A percentile compares a stretch with the other conserved stretches of the same genome.
Evolutionary conservation across 2,888 invertebrate genomes (phyloP).

Genomic region (Mylabris sibirica): DNA sequence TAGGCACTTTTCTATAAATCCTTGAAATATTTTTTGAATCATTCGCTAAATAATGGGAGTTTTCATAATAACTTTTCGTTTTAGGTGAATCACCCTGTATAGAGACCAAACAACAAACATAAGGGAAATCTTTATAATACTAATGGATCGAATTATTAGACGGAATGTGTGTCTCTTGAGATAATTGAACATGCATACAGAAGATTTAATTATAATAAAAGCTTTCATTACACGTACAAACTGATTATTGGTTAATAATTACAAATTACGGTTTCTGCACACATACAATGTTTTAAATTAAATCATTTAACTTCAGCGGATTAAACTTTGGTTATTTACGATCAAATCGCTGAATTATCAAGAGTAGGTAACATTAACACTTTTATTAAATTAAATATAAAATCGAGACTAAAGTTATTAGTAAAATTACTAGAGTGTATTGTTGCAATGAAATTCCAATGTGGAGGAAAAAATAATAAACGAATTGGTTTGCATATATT

Average conservation of each 20-base stretch:
- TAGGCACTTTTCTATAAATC: too few relatives aligned
- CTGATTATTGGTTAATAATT: slow-evolving; percentile 1
- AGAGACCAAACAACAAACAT: background rate
- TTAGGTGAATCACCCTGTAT: too few relatives aligned
- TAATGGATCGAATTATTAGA: background rate
- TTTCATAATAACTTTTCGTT: too few relatives aligned
- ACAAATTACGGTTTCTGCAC: background rate
- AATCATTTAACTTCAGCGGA: background rate
- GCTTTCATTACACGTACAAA: background rate
- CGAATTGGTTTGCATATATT: background rate
- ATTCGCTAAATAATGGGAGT: too few relatives aligned
- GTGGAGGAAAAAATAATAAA: background rate
- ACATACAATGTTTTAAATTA: background rate
- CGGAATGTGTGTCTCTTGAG: background rate
- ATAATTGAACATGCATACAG: background rate
- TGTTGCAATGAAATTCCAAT: too few relatives aligned
- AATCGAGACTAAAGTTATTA: too few relatives aligned
- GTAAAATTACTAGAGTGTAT: too few relatives aligned
- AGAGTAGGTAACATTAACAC: background rate
- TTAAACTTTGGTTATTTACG: background rate
- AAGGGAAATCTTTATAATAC: background rate
- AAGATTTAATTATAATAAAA: background rate
- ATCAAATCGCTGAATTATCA: background rate
- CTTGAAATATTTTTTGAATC: too few relatives aligned
- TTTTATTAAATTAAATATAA: too few relatives aligned